Conservation (phyloP, 2,797 vertebrate species). For the Fratercula arctica region DNA sequence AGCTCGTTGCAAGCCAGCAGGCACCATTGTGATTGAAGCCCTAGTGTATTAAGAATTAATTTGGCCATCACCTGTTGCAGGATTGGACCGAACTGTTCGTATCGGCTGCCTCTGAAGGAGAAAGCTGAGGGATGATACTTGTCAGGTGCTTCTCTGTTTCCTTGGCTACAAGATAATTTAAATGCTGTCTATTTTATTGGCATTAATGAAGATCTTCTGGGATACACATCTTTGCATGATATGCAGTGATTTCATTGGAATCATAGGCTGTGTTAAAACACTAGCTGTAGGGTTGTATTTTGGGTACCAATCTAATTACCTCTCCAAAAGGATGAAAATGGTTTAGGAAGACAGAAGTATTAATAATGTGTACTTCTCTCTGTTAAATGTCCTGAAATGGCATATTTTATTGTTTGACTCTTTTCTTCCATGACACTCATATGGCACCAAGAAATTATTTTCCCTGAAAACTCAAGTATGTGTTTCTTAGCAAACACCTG, state of each 20-base stretch:
- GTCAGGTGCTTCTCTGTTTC: constrained; percentile 11
- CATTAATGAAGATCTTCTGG: constrained; percentile 14
- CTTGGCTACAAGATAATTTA: constrained; percentile 22
- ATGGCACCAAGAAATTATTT: not conserved
- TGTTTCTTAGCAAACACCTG: constrained; percentile 55
- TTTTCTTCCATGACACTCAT: not conserved
- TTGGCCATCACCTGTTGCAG: not conserved
- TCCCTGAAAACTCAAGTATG: not conserved
- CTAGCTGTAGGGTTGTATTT: not conserved
- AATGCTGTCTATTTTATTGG: constrained; percentile 2
- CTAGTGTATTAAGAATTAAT: not conserved
- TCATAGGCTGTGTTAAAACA: not conserved
- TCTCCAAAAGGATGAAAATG: not conserved
- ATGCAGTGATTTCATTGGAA: not conserved
- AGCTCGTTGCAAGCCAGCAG: not conserved
- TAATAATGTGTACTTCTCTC: not conserved
- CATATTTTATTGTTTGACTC: not conserved
- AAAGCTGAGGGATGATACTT: not conserved
- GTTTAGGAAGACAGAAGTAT: not conserved
- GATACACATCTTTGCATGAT: not conserved
- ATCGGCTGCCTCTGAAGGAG: not conserved
- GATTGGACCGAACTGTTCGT: not conserved
- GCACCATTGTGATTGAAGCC: accelerated
- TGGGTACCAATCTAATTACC: not conserved
- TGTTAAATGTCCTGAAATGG: not conserved